Evolutionary conservation across 2,797 vertebrate genomes (phyloP).

Genomic region (Hypotaenidia okinawae): DNA sequence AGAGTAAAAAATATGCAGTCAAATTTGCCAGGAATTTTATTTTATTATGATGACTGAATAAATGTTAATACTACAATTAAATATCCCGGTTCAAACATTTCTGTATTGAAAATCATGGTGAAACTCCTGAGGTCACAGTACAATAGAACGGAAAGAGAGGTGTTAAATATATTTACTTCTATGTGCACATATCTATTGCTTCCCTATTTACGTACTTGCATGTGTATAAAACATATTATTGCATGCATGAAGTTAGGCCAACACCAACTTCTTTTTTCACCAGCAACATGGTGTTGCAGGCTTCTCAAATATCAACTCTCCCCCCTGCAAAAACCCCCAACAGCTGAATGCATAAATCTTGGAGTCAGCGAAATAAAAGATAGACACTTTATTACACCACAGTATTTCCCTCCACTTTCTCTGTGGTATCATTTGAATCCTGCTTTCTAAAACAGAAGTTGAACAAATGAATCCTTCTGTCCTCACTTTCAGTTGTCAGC

Average conservation of each 20-base stretch:
- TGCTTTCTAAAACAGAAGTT: constrained; percentile 80
- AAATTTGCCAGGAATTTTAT: background rate
- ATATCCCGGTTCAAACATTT: background rate
- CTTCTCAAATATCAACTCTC: background rate
- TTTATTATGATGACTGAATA: background rate
- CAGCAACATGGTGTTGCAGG: background rate
- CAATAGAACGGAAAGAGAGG: background rate
- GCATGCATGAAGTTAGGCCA: background rate
- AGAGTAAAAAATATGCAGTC: background rate
- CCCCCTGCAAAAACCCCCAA: background rate
- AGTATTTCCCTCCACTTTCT: constrained; percentile 60
- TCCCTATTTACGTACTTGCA: background rate
- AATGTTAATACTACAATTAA: background rate
- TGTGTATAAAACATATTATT: accelerated
- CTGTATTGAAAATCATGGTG: background rate
- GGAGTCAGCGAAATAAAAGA: constrained; percentile 34
- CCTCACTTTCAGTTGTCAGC: constrained; percentile 80
- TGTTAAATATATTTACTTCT: background rate
- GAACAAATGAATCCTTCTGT: constrained; percentile 84
- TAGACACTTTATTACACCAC: constrained; percentile 37
- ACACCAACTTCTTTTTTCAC: background rate
- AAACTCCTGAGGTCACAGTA: background rate
- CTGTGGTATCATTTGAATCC: constrained; percentile 75
- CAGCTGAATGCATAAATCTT: constrained; percentile 60
- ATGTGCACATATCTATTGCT: background rate